Evolutionary conservation across 2,888 invertebrate species (phyloP).

Genomic region (Mythimna albipuncta): DNA sequence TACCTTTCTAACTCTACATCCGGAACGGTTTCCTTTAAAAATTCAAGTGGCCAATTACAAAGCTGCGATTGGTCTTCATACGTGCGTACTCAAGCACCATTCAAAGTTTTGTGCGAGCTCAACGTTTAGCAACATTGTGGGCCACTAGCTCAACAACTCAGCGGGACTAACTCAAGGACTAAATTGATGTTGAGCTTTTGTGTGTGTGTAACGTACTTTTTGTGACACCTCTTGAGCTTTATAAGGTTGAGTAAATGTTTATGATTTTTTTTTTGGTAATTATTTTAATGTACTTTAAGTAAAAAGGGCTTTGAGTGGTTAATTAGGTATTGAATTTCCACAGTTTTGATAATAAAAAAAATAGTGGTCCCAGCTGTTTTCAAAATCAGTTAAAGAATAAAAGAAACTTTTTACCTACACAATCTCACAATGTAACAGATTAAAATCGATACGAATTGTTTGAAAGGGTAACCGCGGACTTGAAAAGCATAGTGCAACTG

Average conservation of each 20-base stretch:
- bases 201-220: conserved; percentile 53
- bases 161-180: conserved; percentile 65
- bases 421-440: too few species aligned
- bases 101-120: conserved; percentile 67
- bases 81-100: conserved; percentile 58
- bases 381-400: too few species aligned
- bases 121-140: conserved; percentile 84
- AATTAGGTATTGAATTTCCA: too few species aligned
- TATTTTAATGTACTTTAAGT: conserved; percentile 49
- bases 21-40: conserved; percentile 84
- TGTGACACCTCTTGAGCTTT: conserved; percentile 34
- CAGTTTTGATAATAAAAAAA: too few species aligned
- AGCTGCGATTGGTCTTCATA: conserved; percentile 79
- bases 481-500: too few species aligned
- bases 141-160: conserved; percentile 68
- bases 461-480: too few species aligned
- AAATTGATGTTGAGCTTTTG: conserved; percentile 51
- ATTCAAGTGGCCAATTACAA: conserved; percentile 87
- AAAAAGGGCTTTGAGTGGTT: not conserved
- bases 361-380: too few species aligned
- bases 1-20: conserved; percentile 67
- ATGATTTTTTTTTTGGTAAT: conserved; percentile 19
- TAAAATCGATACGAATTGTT: too few species aligned
- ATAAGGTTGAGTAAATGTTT: conserved; percentile 31
- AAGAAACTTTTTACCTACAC: too few species aligned